Evolutionary conservation across 2,797 vertebrate genomes (phyloP).

Genomic region (Crenuchus spilurus): DNA sequence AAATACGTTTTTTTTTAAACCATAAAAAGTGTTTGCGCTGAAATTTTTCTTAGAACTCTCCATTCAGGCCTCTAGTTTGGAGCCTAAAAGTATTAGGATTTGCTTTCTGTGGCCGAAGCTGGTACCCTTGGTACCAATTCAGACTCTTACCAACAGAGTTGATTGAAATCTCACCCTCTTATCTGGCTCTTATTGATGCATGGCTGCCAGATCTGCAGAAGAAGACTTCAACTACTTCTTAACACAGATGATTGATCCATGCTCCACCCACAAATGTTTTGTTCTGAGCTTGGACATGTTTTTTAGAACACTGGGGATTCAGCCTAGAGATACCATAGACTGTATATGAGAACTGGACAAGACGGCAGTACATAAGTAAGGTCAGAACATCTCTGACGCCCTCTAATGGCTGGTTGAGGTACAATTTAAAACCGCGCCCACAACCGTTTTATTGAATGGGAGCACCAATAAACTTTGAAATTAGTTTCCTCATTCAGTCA

Average conservation of each 20-base stretch:
- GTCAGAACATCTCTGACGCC: too few relatives aligned
- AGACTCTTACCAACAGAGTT: not conserved
- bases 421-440: too few relatives aligned
- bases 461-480: too few relatives aligned
- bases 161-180: not conserved
- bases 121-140: not conserved
- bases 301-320: not conserved
- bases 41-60: too few relatives aligned
- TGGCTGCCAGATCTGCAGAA: not conserved
- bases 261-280: not conserved
- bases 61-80: not conserved
- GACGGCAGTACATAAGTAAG: too few relatives aligned
- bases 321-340: not conserved
- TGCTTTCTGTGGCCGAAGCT: not conserved
- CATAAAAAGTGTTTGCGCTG: too few relatives aligned
- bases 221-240: not conserved
- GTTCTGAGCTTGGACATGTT: not conserved
- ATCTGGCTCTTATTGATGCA: not conserved
- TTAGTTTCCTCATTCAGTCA: too few relatives aligned
- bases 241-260: too few relatives aligned
- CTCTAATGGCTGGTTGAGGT: too few relatives aligned
- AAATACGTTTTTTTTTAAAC: too few relatives aligned
- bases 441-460: too few relatives aligned
- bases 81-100: slow-evolving; percentile 1
- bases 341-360: too few relatives aligned